phyloP scores from a whole-genome alignment of 2,113 vertebrate species.

The Stigmatopora nigra region DNA sequence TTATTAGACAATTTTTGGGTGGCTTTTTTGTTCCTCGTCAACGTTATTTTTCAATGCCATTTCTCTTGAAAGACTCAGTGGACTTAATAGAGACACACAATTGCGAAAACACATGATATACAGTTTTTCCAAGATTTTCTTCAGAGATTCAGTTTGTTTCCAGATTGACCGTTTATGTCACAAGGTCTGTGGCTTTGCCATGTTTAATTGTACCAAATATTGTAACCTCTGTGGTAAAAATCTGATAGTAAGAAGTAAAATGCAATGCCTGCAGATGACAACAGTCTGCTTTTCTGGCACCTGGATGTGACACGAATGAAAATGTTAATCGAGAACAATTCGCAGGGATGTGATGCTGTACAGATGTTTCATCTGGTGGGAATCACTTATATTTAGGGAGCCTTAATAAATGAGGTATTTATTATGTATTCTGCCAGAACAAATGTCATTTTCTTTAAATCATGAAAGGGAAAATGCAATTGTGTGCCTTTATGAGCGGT shows the following conservation, averaged over 20 bases:
- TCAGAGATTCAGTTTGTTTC: too few relatives aligned
- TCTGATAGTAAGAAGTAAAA: slow-evolving; percentile 12
- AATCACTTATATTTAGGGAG: slow-evolving; percentile 7
- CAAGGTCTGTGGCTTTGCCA: too few relatives aligned
- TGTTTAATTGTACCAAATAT: too few relatives aligned
- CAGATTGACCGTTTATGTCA: too few relatives aligned
- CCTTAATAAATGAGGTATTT: slow-evolving; percentile 6
- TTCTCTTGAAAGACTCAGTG: too few relatives aligned
- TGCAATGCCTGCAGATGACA: background rate
- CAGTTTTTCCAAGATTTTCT: too few relatives aligned
- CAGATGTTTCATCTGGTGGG: slow-evolving; percentile 22
- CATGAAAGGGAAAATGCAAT: slow-evolving; percentile 32
- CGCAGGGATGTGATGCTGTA: slow-evolving; percentile 27
- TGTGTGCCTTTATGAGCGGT: slow-evolving; percentile 19
- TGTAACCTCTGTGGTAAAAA: slow-evolving; percentile 1
- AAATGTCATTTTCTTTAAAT: slow-evolving; percentile 24
- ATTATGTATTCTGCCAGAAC: slow-evolving; percentile 12
- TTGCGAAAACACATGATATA: too few relatives aligned
- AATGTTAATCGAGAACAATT: slow-evolving; percentile 24
- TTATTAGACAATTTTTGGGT: too few relatives aligned
- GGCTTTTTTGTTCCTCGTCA: too few relatives aligned
- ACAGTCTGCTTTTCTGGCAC: slow-evolving; percentile 23
- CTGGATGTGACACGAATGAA: slow-evolving; percentile 22
- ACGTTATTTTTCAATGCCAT: too few relatives aligned
- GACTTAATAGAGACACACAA: too few relatives aligned